phyloP scores from a whole-genome alignment of 1,140 invertebrate genomes.

The Rhyzopertha dominica region DNA sequence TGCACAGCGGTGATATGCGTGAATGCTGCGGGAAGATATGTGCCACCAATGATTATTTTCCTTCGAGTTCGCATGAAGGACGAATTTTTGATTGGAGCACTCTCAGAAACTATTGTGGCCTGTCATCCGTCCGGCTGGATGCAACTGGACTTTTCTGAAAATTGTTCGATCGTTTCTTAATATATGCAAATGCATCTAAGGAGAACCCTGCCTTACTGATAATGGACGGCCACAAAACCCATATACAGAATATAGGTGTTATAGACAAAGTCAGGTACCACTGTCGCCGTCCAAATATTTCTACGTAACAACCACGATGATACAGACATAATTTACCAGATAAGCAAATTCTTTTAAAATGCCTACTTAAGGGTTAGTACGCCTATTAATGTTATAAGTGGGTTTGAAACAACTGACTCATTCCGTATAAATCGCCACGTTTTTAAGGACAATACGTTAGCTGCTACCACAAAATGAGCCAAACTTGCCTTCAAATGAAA shows the following conservation, averaged over 20 bases:
- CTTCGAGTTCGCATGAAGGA: conserved; percentile 18
- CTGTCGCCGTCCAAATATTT: conserved; percentile 21
- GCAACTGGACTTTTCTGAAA: conserved; percentile 29
- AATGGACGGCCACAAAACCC: conserved; percentile 34
- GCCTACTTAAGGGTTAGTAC: conserved; percentile 12
- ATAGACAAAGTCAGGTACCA: conserved; percentile 23
- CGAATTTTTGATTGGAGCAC: conserved; percentile 29
- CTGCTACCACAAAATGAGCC: conserved; percentile 20
- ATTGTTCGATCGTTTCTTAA: conserved; percentile 39
- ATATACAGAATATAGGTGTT: conserved; percentile 34
- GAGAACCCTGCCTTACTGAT: conserved; percentile 34
- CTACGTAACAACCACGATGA: conserved; percentile 17
- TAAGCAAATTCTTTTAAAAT: conserved; percentile 16
- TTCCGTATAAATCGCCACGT: conserved; percentile 24
- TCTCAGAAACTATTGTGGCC: conserved; percentile 28
- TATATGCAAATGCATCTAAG: conserved; percentile 20
- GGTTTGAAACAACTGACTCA: conserved; percentile 28
- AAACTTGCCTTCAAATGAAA: too few species aligned
- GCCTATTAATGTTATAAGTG: conserved; percentile 32
- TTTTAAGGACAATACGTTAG: conserved; percentile 21
- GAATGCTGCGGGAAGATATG: conserved; percentile 18
- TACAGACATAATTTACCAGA: conserved; percentile 11
- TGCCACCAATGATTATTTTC: conserved; percentile 35
- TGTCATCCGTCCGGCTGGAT: conserved; percentile 40
- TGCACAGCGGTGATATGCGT: conserved; percentile 23